Percentiles rank a stretch among this genome's conserved stretches.
These are phyloP conservation scores for Pagrus major DNA, from an alignment of 2,113 vertebrate species.

Conservation along the genomic window DNA sequence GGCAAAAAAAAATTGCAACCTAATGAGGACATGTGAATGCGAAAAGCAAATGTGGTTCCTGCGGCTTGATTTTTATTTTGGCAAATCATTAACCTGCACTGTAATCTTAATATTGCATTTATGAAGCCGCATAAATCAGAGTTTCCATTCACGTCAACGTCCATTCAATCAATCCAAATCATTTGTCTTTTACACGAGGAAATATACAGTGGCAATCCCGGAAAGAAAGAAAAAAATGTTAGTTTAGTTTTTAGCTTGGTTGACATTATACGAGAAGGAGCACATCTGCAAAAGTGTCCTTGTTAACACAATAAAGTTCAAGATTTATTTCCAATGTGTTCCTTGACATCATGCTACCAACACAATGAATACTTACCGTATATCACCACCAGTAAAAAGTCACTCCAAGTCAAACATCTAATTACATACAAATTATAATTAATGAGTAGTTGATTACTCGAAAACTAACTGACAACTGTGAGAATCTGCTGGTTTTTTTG, in stretches of 20 bases:
- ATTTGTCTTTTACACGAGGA: background rate
- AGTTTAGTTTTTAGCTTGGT: background rate
- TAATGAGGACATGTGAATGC: conserved; percentile 14
- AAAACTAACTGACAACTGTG: background rate
- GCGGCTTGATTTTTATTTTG: conserved; percentile 4
- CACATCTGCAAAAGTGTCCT: background rate
- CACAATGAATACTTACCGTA: background rate
- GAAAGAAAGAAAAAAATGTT: background rate
- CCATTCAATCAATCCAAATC: background rate
- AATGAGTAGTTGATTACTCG: background rate
- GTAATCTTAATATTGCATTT: background rate
- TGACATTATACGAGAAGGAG: background rate
- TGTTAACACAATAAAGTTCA: background rate
- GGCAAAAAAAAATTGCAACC: conserved; percentile 2
- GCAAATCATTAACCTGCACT: background rate
- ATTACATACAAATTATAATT: background rate
- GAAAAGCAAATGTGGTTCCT: conserved; percentile 16
- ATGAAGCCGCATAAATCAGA: background rate
- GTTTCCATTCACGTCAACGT: background rate
- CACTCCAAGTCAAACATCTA: background rate
- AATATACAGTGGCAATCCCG: background rate
- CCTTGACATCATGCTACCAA: background rate
- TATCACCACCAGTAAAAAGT: background rate
- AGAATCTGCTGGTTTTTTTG: background rate
- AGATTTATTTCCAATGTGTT: background rate